Conservation (phyloP, 2,888 invertebrate species). For the Drosophila hamatofila region DNA sequence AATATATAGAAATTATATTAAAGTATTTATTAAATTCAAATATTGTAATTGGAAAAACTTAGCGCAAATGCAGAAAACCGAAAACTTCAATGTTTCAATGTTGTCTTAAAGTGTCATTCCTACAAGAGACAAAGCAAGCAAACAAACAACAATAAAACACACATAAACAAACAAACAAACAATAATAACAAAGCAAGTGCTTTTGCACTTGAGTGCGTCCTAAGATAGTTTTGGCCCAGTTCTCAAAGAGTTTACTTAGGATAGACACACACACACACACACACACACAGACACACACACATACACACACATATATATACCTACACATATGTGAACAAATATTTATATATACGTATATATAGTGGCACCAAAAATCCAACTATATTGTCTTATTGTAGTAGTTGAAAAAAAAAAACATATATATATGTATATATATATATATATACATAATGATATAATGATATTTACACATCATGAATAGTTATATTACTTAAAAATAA, state of each 20-base stretch:
- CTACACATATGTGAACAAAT: slow-evolving; percentile 29
- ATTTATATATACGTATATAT: slow-evolving; percentile 44
- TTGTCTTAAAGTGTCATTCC: slow-evolving; percentile 66
- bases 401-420: slow-evolving; percentile 46
- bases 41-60: slow-evolving; percentile 39
- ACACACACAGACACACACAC: slow-evolving; percentile 24
- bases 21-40: slow-evolving; percentile 37
- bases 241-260: slow-evolving; percentile 31
- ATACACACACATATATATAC: slow-evolving; percentile 10
- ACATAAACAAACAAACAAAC: slow-evolving; percentile 17
- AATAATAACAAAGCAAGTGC: slow-evolving; percentile 41
- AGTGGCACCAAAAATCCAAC: slow-evolving; percentile 63
- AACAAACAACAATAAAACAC: slow-evolving; percentile 18
- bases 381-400: slow-evolving; percentile 71
- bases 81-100: slow-evolving; percentile 64
- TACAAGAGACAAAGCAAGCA: slow-evolving; percentile 27
- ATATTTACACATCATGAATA: slow-evolving; percentile 73
- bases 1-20: slow-evolving; percentile 32
- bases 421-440: slow-evolving; percentile 26
- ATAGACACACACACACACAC: slow-evolving; percentile 31
- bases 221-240: slow-evolving; percentile 26
- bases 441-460: slow-evolving; percentile 52
- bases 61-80: slow-evolving; percentile 35
- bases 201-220: slow-evolving; percentile 50
- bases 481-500: slow-evolving; percentile 36